Percentiles rank a stretch among this genome's conserved stretches.
These are phyloP conservation scores for Diachasmimorpha longicaudata DNA, from an alignment of 1,140 invertebrate species.

Conservation along the genomic window DNA sequence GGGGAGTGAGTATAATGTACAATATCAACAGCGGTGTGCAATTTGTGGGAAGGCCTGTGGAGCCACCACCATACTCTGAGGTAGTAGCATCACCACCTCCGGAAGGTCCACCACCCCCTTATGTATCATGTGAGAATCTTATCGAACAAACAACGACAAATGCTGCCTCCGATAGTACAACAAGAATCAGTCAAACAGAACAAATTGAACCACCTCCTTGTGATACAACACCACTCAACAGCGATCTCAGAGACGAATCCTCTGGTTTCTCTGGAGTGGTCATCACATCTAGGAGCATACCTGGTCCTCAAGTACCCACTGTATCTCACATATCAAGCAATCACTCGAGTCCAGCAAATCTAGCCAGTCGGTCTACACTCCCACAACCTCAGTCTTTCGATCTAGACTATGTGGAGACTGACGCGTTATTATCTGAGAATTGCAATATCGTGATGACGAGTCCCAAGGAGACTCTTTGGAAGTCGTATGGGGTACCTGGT, in stretches of 20 bases:
- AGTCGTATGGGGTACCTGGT: constrained; percentile 12
- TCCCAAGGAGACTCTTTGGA: constrained; percentile 18
- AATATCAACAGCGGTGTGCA: constrained; percentile 61
- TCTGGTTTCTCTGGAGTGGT: not conserved
- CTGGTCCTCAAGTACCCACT: constrained; percentile 22
- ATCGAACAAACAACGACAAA: constrained; percentile 25
- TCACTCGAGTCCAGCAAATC: not conserved
- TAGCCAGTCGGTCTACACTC: not conserved
- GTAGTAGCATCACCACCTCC: constrained; percentile 57
- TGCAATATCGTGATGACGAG: not conserved
- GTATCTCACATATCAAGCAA: not conserved
- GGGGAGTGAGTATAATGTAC: constrained; percentile 52
- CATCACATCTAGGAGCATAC: not conserved
- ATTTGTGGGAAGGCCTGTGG: constrained; percentile 52
- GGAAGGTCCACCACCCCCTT: constrained; percentile 67
- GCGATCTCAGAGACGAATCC: not conserved
- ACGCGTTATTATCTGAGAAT: constrained; percentile 30
- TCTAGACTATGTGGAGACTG: constrained; percentile 33
- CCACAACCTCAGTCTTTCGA: constrained; percentile 14
- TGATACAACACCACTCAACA: not conserved
- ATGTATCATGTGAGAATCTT: constrained; percentile 62
- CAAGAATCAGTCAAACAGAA: not conserved
- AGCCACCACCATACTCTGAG: constrained; percentile 67
- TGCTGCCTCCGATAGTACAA: not conserved
- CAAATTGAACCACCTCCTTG: not conserved